Conservation (phyloP, 2,888 invertebrate genomes). For the Hirtodrosophila trivittata region DNA sequence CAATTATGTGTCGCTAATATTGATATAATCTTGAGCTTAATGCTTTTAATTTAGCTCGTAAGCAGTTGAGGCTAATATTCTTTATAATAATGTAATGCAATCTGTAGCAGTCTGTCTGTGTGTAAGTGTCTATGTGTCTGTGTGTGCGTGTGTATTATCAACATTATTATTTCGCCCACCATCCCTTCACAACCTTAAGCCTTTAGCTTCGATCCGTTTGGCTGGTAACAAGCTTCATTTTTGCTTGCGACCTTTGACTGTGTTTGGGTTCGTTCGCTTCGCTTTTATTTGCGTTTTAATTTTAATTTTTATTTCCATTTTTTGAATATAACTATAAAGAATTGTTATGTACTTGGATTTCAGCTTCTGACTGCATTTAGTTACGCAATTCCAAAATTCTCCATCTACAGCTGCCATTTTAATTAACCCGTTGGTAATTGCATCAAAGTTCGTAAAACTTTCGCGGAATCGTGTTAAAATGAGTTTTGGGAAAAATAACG, state of each 20-base stretch:
- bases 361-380: conserved; percentile 12
- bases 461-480: not conserved
- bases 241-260: not conserved
- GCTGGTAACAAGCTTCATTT: too few species aligned
- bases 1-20: conserved; percentile 73
- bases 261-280: not conserved
- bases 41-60: conserved; percentile 67
- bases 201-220: not conserved
- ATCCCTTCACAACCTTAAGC: not conserved
- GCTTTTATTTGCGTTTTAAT: not conserved
- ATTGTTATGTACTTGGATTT: conserved; percentile 7
- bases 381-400: conserved; percentile 9
- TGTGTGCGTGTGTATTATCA: not conserved
- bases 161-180: not conserved
- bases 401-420: conserved; percentile 31
- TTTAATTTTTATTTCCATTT: conserved; percentile 1
- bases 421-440: conserved; percentile 35
- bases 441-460: conserved; percentile 27
- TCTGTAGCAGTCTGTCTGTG: conserved; percentile 1
- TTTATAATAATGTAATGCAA: conserved; percentile 11
- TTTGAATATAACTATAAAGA: not conserved
- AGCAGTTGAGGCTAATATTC: conserved; percentile 39
- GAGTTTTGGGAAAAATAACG: not conserved
- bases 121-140: not conserved
- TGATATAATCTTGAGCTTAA: conserved; percentile 67